phyloP scores from a whole-genome alignment of 2,113 vertebrate species.

The Anolis carolinensis region DNA sequence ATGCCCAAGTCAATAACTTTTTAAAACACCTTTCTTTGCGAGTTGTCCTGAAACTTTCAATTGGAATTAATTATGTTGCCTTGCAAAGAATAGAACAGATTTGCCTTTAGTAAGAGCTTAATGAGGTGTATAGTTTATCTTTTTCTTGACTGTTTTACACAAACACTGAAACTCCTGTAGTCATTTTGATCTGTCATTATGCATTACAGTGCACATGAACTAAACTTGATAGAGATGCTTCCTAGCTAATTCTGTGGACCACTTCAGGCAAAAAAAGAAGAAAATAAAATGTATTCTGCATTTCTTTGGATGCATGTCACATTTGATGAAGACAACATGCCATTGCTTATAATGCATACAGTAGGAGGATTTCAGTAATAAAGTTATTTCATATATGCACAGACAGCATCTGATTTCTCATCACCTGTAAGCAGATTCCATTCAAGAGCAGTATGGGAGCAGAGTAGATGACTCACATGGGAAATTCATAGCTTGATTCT shows the following conservation, averaged over 20 bases:
- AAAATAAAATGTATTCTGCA: slow-evolving; percentile 8
- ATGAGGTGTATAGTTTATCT: background rate
- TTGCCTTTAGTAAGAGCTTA: slow-evolving; percentile 8
- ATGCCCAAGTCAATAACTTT: background rate
- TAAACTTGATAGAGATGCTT: slow-evolving; percentile 29
- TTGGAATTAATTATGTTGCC: slow-evolving; percentile 2
- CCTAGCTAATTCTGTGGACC: slow-evolving; percentile 24
- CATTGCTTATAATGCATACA: background rate
- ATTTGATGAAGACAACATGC: background rate
- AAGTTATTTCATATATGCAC: background rate
- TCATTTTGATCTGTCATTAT: slow-evolving; percentile 22
- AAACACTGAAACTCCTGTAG: slow-evolving; percentile 34
- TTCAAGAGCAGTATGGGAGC: background rate
- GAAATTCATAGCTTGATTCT: background rate
- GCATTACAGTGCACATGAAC: slow-evolving; percentile 18
- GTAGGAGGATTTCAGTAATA: background rate
- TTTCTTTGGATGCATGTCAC: background rate
- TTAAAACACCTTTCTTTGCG: background rate
- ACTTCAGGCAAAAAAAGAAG: slow-evolving; percentile 4
- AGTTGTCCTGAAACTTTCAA: slow-evolving; percentile 4
- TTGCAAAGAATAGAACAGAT: slow-evolving; percentile 14
- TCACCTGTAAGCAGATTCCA: background rate
- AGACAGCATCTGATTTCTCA: background rate
- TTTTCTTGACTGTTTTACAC: slow-evolving; percentile 11
- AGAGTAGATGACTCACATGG: background rate